Evolutionary conservation across 2,888 invertebrate genomes (phyloP).

Genomic region (Aporophyla nigra): DNA sequence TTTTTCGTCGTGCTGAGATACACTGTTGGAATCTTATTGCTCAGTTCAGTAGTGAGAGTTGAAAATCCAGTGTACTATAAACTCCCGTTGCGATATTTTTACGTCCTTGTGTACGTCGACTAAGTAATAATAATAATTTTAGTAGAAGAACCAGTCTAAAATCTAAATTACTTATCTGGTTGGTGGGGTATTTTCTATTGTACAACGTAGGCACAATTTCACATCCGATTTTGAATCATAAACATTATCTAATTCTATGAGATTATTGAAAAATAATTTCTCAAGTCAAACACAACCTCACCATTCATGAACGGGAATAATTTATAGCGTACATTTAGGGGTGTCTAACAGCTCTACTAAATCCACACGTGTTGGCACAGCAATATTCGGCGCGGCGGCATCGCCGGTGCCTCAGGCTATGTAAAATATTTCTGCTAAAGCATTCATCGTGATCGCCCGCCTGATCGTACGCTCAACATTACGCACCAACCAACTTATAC

Average conservation of each 20-base stretch:
- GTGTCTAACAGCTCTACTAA: conserved; percentile 75
- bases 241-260: not conserved
- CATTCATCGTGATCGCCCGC: conserved; percentile 90
- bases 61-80: too few species aligned
- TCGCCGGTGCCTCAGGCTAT: conserved; percentile 86
- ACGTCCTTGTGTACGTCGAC: too few species aligned
- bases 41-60: too few species aligned
- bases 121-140: too few species aligned
- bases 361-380: conserved; percentile 87
- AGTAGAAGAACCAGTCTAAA: not conserved
- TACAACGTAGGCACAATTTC: not conserved
- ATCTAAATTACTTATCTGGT: not conserved
- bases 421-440: conserved; percentile 91
- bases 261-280: conserved; percentile 26
- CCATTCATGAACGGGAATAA: conserved; percentile 40
- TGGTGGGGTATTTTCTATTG: not conserved
- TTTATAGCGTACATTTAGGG: conserved; percentile 52
- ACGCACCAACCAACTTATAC: conserved; percentile 78
- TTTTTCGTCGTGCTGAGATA: too few species aligned
- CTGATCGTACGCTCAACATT: conserved; percentile 84
- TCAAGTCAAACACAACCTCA: conserved; percentile 28
- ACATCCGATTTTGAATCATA: not conserved
- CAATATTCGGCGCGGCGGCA: conserved; percentile 86
- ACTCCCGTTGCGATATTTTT: too few species aligned
- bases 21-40: too few species aligned